These are phyloP conservation scores for Pogonomyrmex barbatus DNA, from an alignment of 1,140 invertebrate species.

Conservation along the genomic window DNA sequence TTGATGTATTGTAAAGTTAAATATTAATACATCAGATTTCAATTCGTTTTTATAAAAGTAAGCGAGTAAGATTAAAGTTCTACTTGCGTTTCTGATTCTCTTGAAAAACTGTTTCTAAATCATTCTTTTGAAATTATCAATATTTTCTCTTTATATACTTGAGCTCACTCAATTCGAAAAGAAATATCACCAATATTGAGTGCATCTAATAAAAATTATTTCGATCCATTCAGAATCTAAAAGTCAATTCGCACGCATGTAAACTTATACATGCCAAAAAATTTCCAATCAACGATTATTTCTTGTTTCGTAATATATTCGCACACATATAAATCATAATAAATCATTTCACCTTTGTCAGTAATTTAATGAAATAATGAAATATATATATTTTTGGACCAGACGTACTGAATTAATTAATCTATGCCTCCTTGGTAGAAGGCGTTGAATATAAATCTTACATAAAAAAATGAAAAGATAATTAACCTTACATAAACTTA, in stretches of 20 bases:
- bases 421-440: background rate
- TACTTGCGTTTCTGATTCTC: too few species aligned
- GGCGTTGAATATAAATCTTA: background rate
- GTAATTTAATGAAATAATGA: background rate
- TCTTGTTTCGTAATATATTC: background rate
- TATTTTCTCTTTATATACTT: too few species aligned
- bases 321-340: background rate
- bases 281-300: background rate
- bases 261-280: background rate
- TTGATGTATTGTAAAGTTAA: background rate
- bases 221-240: constrained; percentile 3
- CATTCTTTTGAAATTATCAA: too few species aligned
- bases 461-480: background rate
- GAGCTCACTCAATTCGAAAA: background rate
- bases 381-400: background rate
- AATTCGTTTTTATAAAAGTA: background rate
- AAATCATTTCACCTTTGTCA: too few species aligned
- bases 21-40: background rate
- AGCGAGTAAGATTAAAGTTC: too few species aligned
- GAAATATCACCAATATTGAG: background rate
- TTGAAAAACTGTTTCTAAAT: too few species aligned
- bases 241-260: background rate
- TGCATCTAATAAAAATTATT: background rate
- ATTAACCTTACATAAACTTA: background rate
- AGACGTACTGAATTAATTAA: background rate